phyloP scores from a whole-genome alignment of 2,888 invertebrate genomes.

The Dendrolimus houi region DNA sequence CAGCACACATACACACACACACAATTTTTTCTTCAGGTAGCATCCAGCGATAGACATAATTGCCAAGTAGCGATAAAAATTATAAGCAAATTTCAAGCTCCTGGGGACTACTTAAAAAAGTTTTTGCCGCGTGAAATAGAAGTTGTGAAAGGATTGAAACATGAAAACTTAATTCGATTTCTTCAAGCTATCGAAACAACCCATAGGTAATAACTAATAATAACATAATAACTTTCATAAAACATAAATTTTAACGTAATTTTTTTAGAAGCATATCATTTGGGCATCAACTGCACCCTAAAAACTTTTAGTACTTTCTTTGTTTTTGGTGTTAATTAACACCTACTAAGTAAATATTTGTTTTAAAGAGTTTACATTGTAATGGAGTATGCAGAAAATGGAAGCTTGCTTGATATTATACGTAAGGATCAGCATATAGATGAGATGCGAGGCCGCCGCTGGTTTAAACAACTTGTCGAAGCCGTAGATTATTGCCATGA shows the following conservation, averaged over 20 bases:
- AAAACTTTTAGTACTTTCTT: too few species aligned
- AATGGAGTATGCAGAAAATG: constrained; percentile 90
- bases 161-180: constrained; percentile 87
- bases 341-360: not conserved
- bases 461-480: constrained; percentile 84
- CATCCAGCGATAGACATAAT: constrained; percentile 83
- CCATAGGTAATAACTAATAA: constrained; percentile 70
- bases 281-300: too few species aligned
- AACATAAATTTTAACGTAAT: too few species aligned
- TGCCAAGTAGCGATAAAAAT: constrained; percentile 89
- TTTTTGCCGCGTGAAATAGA: constrained; percentile 89
- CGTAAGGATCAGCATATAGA: constrained; percentile 83
- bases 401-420: constrained; percentile 86
- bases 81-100: constrained; percentile 88
- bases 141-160: constrained; percentile 87
- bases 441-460: constrained; percentile 79
- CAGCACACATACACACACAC: too few species aligned
- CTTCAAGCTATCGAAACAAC: constrained; percentile 91
- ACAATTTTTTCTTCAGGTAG: constrained; percentile 73
- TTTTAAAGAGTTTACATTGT: constrained; percentile 84
- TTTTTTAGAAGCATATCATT: too few species aligned
- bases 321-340: too few species aligned
- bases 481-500: constrained; percentile 88
- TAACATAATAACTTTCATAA: too few species aligned
- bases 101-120: constrained; percentile 86